Percentiles rank a stretch among this genome's conserved stretches.
phyloP scores from a whole-genome alignment of 2,797 vertebrate genomes.

The Sebastiscus tertius region DNA sequence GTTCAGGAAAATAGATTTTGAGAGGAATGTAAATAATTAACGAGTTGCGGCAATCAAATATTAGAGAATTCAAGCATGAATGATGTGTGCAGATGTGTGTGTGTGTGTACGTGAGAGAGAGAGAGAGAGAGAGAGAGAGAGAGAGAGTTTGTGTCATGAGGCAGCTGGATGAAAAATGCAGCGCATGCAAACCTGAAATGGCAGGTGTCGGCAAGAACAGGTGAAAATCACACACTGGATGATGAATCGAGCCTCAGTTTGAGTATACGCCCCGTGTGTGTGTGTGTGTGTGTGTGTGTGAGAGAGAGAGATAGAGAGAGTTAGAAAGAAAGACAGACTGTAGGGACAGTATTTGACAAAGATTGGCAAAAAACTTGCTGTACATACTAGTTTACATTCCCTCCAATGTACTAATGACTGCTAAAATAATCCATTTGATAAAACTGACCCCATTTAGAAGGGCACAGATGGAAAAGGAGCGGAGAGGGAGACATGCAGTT shows the following conservation, averaged over 20 bases:
- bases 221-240: slow-evolving; percentile 47
- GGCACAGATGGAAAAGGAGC: slow-evolving; percentile 23
- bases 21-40: slow-evolving; percentile 47
- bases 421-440: slow-evolving; percentile 45
- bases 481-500: slow-evolving; percentile 16
- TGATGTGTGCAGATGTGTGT: slow-evolving; percentile 12
- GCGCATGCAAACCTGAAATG: slow-evolving; percentile 53
- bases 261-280: slow-evolving; percentile 1
- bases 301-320: background rate
- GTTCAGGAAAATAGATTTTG: slow-evolving; percentile 33
- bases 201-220: slow-evolving; percentile 55
- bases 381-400: background rate
- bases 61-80: slow-evolving; percentile 40
- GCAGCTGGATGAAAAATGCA: slow-evolving; percentile 42
- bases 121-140: background rate
- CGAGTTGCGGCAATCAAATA: slow-evolving; percentile 40
- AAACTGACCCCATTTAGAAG: slow-evolving; percentile 40
- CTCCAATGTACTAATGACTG: slow-evolving; percentile 32
- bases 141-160: slow-evolving; percentile 10
- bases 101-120: background rate
- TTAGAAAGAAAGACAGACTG: background rate
- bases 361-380: background rate
- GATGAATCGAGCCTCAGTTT: background rate
- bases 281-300: background rate
- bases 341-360: background rate